Evolutionary conservation across 1,140 invertebrate species (phyloP).

Genomic region (Cotesia vestalis): DNA sequence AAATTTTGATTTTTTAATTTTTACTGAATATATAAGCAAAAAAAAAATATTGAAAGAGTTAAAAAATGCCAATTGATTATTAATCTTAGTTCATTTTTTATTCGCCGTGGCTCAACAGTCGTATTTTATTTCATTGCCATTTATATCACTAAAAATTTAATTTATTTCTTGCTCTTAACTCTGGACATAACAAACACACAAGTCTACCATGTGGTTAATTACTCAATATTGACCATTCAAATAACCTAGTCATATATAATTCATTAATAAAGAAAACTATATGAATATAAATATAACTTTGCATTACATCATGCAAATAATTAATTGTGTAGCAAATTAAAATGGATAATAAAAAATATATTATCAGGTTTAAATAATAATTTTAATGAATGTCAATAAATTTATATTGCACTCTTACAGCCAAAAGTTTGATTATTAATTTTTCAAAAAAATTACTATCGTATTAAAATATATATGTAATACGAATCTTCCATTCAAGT

Average conservation of each 20-base stretch:
- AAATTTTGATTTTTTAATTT: neutral
- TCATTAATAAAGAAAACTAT: slow-evolving; percentile 8
- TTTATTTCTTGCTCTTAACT: slow-evolving; percentile 36
- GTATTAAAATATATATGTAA: neutral
- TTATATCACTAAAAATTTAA: slow-evolving; percentile 34
- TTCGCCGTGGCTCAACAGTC: slow-evolving; percentile 49
- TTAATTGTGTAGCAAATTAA: too few relatives aligned
- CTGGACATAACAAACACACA: slow-evolving; percentile 11
- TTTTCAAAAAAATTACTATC: too few relatives aligned
- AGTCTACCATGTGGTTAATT: neutral
- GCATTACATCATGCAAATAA: neutral
- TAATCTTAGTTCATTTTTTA: slow-evolving; percentile 34
- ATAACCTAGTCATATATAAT: neutral
- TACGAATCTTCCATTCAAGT: slow-evolving; percentile 21
- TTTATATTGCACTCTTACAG: too few relatives aligned
- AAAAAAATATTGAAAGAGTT: slow-evolving; percentile 12
- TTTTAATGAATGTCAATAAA: too few relatives aligned
- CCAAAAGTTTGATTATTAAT: too few relatives aligned
- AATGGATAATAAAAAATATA: too few relatives aligned
- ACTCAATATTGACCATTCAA: neutral
- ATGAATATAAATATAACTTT: neutral
- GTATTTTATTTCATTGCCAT: slow-evolving; percentile 33
- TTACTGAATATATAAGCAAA: slow-evolving; percentile 18
- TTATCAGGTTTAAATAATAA: too few relatives aligned
- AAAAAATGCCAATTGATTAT: slow-evolving; percentile 30